Evolutionary conservation across 2,113 vertebrate genomes (phyloP), one percentile per base, ranked within the genome.

Genomic region (Anoplopoma fimbria): DNA sequence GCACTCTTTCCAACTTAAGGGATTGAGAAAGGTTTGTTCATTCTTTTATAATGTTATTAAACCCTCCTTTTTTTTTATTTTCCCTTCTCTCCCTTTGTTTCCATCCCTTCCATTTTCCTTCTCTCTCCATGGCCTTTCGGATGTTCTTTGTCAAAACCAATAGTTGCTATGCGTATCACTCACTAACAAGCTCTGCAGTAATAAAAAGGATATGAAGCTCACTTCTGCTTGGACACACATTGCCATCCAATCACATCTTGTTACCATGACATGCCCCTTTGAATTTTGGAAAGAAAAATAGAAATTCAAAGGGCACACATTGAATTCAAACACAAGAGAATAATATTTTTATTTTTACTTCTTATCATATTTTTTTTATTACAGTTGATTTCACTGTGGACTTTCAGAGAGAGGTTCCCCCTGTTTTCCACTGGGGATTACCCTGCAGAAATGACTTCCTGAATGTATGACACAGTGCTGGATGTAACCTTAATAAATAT

Each of bases 111-210:
- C 70, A 80, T 81, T 83, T 69, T 45, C 40, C 36, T 15, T 68
- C 27, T 72, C 55, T 72, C 60, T 84, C n/a, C 15, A 61, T 81
- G 75, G 74, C 82, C 77, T 81, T 58, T 69, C 34, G 58, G 57
- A 86, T 82, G 90, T 75, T 83, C 75, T 87, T 89, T 88, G 75
- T 91, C 87, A 81, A 77, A 88, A 73, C 85, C 64, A 85, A 58
- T 64, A 75, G 40, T 55, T 73, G 9, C 75, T 42, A 57, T 81
- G 77, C 75, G 77, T 84, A 75, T 83, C 71, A 78, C 65, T 88
- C 74, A 83, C 65, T 87, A 83, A 84, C 80, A 84, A 90, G 63
- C 84, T 75, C 70, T 40, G 76, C 47, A 67, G 80, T 87, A 55
- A 29, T 90, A 61, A 90, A 69, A 89, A 85, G 76, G 60, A 77